phyloP scores from a whole-genome alignment of 2,888 invertebrate genomes.

The Melipona bicolor region DNA sequence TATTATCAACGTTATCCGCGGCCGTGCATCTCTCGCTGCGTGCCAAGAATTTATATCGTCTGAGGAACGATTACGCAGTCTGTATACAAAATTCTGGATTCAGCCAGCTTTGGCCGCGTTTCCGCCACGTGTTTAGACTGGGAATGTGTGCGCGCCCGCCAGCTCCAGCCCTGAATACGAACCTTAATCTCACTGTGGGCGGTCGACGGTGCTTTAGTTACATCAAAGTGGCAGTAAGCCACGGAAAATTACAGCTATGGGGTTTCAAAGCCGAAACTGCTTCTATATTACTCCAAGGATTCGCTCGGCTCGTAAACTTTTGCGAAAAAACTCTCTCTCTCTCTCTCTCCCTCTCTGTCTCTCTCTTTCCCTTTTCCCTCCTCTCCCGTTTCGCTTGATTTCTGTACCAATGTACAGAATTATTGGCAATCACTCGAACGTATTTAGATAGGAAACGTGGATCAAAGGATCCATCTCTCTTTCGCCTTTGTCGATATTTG shows the following conservation, averaged over 20 bases:
- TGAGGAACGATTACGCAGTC: constrained; percentile 47
- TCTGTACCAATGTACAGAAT: constrained; percentile 29
- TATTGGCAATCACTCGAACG: constrained; percentile 21
- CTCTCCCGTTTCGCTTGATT: constrained; percentile 7
- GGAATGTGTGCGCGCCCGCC: constrained; percentile 31
- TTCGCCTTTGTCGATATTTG: not conserved
- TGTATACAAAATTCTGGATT: constrained; percentile 62
- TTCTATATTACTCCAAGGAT: constrained; percentile 73
- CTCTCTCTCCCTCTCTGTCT: not conserved
- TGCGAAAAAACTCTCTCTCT: constrained; percentile 55
- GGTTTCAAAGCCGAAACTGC: constrained; percentile 73
- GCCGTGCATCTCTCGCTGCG: constrained; percentile 31
- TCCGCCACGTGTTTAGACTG: constrained; percentile 56
- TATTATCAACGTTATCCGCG: constrained; percentile 50
- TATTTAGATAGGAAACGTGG: not conserved
- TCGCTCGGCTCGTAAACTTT: constrained; percentile 63
- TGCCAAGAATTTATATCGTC: constrained; percentile 53
- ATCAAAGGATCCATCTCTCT: no score
- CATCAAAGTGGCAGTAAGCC: constrained; percentile 75
- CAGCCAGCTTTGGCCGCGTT: constrained; percentile 57
- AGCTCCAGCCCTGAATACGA: constrained; percentile 53
- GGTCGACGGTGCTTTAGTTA: constrained; percentile 64
- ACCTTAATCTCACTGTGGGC: constrained; percentile 70
- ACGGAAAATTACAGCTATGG: constrained; percentile 76
- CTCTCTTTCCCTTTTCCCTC: not conserved